phyloP scores from a whole-genome alignment of 2,888 invertebrate species.

The Eledona agricola region DNA sequence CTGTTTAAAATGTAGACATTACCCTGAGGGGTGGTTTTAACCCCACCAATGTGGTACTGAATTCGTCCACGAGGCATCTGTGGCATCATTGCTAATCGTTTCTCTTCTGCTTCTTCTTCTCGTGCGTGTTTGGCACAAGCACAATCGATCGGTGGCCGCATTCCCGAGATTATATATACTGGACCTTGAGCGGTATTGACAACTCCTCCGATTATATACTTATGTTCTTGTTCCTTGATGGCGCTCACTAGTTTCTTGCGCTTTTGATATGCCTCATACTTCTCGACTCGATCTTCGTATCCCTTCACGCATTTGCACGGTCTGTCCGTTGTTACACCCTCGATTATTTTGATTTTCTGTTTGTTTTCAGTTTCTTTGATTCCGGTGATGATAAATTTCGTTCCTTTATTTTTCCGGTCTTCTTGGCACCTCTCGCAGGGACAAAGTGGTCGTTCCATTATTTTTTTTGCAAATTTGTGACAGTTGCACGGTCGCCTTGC shows the following conservation, averaged over 20 bases:
- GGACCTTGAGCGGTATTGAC: conserved; percentile 44
- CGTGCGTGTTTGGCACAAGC: conserved; percentile 42
- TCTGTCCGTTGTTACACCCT: conserved; percentile 30
- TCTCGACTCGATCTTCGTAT: conserved; percentile 40
- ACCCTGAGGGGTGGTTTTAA: conserved; percentile 51
- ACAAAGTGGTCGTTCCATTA: conserved; percentile 42
- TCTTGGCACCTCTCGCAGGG: conserved; percentile 44
- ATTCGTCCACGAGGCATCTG: conserved; percentile 47
- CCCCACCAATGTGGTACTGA: conserved; percentile 54
- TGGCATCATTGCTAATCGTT: conserved; percentile 49
- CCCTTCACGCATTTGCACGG: conserved; percentile 33
- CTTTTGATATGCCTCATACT: conserved; percentile 43
- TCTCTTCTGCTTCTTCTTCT: conserved; percentile 45
- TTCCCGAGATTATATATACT: conserved; percentile 45
- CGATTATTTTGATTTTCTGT: conserved; percentile 36
- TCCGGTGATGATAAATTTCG: conserved; percentile 46
- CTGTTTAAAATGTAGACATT: conserved; percentile 53
- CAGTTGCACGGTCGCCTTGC: conserved; percentile 42
- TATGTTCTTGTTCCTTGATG: conserved; percentile 41
- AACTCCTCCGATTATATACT: conserved; percentile 48
- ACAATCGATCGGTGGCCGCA: conserved; percentile 45
- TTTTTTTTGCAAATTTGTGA: conserved; percentile 42
- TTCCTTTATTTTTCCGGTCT: conserved; percentile 35
- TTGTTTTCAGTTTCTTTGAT: conserved; percentile 41
- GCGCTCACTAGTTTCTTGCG: conserved; percentile 40